Percentiles rank a stretch among this genome's conserved stretches.
Conservation (phyloP, 2,797 vertebrate species). For the Scarus forsteni region DNA sequence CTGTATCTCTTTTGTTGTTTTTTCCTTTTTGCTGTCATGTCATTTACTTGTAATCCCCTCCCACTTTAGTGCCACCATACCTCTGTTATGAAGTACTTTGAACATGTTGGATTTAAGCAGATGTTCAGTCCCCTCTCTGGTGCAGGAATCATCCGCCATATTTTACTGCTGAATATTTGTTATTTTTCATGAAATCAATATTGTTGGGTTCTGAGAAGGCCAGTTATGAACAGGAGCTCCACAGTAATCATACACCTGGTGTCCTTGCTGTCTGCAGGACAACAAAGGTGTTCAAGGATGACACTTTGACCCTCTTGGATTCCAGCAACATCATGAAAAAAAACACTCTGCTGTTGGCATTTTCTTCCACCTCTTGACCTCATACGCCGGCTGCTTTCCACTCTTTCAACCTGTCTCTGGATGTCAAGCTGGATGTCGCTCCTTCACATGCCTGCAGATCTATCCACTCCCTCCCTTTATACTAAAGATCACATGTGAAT, state of each 20-base stretch:
- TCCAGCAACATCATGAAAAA: conserved; percentile 12
- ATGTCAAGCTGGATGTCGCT: conserved; percentile 4
- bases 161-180: too few relatives aligned
- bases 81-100: too few relatives aligned
- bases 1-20: too few relatives aligned
- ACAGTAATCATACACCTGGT: conserved; percentile 11
- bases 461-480: background rate
- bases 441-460: background rate
- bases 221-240: too few relatives aligned
- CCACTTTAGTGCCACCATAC: too few relatives aligned
- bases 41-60: too few relatives aligned
- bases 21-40: too few relatives aligned
- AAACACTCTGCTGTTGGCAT: conserved; percentile 1
- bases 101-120: too few relatives aligned
- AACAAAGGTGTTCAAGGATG: background rate
- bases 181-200: too few relatives aligned
- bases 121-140: too few relatives aligned
- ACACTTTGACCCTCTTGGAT: conserved; percentile 32
- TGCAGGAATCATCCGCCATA: too few relatives aligned
- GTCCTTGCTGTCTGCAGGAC: conserved; percentile 22
- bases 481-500: conserved; percentile 9
- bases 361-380: conserved; percentile 15
- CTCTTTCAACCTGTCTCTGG: background rate
- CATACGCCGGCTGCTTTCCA: background rate
- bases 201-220: too few relatives aligned